Evolutionary conservation across 2,888 invertebrate species (phyloP), one percentile per base, ranked within the genome.

Genomic region (Acleris laterana): DNA sequence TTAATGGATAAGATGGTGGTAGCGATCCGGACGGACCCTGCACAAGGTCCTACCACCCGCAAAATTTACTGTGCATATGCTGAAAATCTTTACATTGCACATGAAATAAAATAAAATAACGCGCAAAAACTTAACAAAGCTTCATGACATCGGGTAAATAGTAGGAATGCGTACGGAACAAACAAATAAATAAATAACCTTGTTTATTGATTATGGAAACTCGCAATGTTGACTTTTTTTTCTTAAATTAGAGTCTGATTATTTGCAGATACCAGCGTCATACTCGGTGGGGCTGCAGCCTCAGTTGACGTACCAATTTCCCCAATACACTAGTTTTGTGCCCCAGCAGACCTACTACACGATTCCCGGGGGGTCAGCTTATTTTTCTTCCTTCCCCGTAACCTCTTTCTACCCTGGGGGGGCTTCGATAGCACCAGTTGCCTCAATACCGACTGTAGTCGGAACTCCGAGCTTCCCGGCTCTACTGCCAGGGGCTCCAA

Each of bases 221-320:
- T 4, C 3, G 13, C 38, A 1, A 38, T 38, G 13, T 3, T 0
- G 32, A 32, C 32, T 32, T 32, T 2, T 9, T 3, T 32, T 32
- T 32, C 32, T 9, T 38, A 38, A 38, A 38, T 38, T 38, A 4
- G 13, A 32, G 32, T 32, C 6, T 63, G 70, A 68, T 71, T 68
- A 17, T 71, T 82, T 80, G 22, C 80, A 91, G 90, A 63, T 89
- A 42, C 89, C 90, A 55, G 69, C 81, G 5, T 70, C 83, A 7
- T 82, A 82, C 63, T 72, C 83, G 2, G 70, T 85, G 22, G 82
- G 80, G 53, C 73, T 82, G 42, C 84, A 79, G 11, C 88, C 87
- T 5, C 88, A 89, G 60, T 73, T 82, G 7, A 76, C 83, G 2
- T 88, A 84, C 63, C 85, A 85, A 67, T 66, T 85, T 7, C 85